Base-by-base conservation (phyloP, 1,140 invertebrate species). In the Carposina sasakii region DNA sequence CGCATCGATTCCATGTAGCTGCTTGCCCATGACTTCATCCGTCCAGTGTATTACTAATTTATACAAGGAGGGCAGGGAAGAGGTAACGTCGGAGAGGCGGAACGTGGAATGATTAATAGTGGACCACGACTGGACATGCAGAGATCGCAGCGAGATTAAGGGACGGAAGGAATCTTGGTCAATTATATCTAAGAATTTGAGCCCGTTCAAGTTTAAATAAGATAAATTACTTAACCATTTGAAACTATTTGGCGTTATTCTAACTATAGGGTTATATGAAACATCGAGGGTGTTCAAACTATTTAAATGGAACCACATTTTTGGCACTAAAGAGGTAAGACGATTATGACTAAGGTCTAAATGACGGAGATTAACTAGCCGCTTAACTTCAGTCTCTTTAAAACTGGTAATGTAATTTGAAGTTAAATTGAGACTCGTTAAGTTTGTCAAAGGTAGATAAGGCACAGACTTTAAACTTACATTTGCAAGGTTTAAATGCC, bases 381-480 rank as follows among this genome's bases (percentile, higher is more conserved):
- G 85, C 48, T 90, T 90, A 34, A 92, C 86, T 31, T 91, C 88
- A 52, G 86, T 87, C 24, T 89, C 86, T 42, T 87, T 86, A 37
- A 91, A 85, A 48, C 75, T 86, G 50, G 87, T 88, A 37, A 95
- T 90, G 44, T 87, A 86, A 81, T 94, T 94, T 48, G 88, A 85
- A 6, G 93, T 93, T 36, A 96, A 74, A 77, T 95, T 93, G 34
- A 96, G 86, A 44, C 88, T 87, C 28, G 91, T 89, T 45, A 94
- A 81, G 72, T 92, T 91, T 1, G 88, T 88, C 22, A 94, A 77
- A 41, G 91, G 91, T 49, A 94, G 83, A 61, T 88, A 79, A 26
- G 94, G 94, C 49, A 93, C 87, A 21, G 88, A 88, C 60, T 87
- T 91, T 46, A 96, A 88, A 24, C 92, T 92, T 68, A 92, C 91